Percentiles rank a stretch among this genome's conserved stretches.
phyloP scores from a whole-genome alignment of 2,797 vertebrate genomes.

The Kryptopterus vitreolus region DNA sequence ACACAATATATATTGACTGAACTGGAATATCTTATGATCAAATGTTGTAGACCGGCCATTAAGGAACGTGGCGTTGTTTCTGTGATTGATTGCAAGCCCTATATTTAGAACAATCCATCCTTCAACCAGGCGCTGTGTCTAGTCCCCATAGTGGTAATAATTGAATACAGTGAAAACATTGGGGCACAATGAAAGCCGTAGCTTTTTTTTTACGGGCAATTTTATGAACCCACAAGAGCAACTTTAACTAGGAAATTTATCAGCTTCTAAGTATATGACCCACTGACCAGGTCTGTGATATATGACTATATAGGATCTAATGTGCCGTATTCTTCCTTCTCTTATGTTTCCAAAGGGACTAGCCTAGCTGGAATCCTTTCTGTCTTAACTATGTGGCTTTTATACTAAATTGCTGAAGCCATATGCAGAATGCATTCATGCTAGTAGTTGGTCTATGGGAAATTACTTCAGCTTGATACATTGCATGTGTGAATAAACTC shows the following conservation, averaged over 20 bases:
- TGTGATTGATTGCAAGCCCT: slow-evolving; percentile 29
- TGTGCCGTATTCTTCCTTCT: neutral
- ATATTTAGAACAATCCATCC: slow-evolving; percentile 19
- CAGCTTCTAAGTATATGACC: slow-evolving; percentile 41
- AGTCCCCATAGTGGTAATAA: slow-evolving; percentile 1
- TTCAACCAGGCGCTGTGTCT: slow-evolving; percentile 15
- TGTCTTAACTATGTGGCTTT: neutral
- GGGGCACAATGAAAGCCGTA: slow-evolving; percentile 20
- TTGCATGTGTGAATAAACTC: no score
- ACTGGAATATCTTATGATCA: slow-evolving; percentile 15
- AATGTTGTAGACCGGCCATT: slow-evolving; percentile 30
- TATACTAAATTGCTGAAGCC: neutral
- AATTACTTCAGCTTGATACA: neutral
- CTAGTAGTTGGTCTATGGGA: neutral
- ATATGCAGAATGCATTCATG: neutral
- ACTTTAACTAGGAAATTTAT: slow-evolving; percentile 37
- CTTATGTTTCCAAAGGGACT: neutral
- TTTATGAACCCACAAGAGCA: slow-evolving; percentile 39
- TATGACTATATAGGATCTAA: slow-evolving; percentile 27
- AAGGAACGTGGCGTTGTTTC: slow-evolving; percentile 24
- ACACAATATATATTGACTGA: slow-evolving; percentile 22
- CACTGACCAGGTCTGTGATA: slow-evolving; percentile 39
- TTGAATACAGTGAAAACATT: slow-evolving; percentile 25
- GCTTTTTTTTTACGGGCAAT: slow-evolving; percentile 26
- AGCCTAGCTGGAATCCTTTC: slow-evolving; percentile 1